Conservation (phyloP, 2,113 vertebrate species). For the Eulemur rufifrons region DNA sequence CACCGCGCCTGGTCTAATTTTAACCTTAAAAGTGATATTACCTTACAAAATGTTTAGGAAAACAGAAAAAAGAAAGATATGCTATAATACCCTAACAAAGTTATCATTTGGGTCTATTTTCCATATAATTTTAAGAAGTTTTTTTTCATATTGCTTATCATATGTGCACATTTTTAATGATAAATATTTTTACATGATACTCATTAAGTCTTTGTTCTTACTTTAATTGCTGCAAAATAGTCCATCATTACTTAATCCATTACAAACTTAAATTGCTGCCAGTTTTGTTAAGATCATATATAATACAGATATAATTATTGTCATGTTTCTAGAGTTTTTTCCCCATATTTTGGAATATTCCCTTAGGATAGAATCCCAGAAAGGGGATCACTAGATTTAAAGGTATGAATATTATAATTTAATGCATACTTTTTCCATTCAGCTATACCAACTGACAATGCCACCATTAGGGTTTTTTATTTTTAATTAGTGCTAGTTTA, state of each 20-base stretch:
- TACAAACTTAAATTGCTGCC: neutral
- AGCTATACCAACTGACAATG: neutral
- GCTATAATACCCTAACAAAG: neutral
- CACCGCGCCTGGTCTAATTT: neutral
- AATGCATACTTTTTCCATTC: neutral
- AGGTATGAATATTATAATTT: slow-evolving; percentile 21
- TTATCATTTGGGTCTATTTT: slow-evolving; percentile 3
- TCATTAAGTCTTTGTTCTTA: neutral
- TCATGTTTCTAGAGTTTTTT: neutral
- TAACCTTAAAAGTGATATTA: slow-evolving; percentile 25
- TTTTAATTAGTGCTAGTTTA: slow-evolving; percentile 14
- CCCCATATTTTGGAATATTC: neutral
- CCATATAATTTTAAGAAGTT: neutral
- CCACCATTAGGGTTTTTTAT: neutral
- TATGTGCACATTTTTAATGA: neutral
- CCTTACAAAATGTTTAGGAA: slow-evolving; percentile 4
- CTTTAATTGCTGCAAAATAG: neutral
- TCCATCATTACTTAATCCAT: neutral
- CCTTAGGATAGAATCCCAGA: neutral
- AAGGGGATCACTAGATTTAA: neutral
- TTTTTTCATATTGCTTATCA: neutral
- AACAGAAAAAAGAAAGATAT: neutral
- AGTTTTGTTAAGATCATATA: slow-evolving; percentile 27
- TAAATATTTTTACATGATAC: neutral
- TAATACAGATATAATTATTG: neutral